Base-by-base conservation (phyloP, 2,888 invertebrate species). In the Oxytorus armatus region DNA sequence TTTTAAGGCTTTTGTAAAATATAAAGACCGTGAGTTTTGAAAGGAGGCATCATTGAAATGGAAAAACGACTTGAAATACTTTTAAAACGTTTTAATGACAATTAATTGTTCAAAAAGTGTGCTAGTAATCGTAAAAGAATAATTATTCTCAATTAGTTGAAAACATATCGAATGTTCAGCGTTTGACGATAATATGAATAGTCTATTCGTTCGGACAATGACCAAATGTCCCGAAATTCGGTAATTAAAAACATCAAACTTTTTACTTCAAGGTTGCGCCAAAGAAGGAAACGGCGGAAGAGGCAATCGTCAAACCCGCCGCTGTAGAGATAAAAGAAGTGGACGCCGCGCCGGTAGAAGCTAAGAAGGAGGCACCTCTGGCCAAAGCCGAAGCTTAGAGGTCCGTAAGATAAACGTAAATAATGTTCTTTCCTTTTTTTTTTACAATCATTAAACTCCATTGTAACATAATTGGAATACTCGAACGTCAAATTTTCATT, bases 331-430 rank as follows among this genome's bases (percentile, higher is more conserved):
- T 89, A 78, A 90, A 90, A 84, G 90, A 90, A 76, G 79, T 88
- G 29, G 81, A 87, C 79, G 80, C 87, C 75, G 82, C 83, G 76
- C 84, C 87, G 70, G 77, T 72, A 42, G 90, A 91, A 65, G 90
- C 89, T 36, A 88, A 90, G 81, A 91, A 91, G 85, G 91, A 90
- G 78, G 90, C 90, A 11, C 89, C 90, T 11, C 84, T 89, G 85
- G 90, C 90, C 81, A 90, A 89, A 77, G 87, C 89, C 53, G 90
- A 90, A 85, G 90, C 88, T 87, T 91, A 90, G 88, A 86, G 65
- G 73, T 23, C 73, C 75, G 63, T 80, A 78, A 79, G 63, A 73
- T 74, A 77, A 86, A 77, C 83, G 86, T 86, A 70, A 65, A 79
- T 80, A 69, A 55, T 21, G 7, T 42, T 39, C 3, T 18, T 18